These are phyloP conservation scores for Epinephelus fuscoguttatus DNA, from an alignment of 2,113 vertebrate species.

Conservation along the genomic window DNA sequence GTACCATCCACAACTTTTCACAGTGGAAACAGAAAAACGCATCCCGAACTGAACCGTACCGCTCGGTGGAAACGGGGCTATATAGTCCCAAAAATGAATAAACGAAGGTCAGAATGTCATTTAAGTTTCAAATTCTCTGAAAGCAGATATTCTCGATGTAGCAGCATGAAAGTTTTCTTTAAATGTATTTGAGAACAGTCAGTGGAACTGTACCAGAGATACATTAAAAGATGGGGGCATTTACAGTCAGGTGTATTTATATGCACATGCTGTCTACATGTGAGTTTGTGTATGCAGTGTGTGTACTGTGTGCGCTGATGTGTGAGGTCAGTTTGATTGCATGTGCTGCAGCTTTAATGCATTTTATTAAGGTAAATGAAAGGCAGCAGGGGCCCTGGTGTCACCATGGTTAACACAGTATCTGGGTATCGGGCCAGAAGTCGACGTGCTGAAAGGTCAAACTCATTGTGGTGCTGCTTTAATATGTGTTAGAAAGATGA, in stretches of 20 bases:
- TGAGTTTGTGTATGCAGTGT: conserved; percentile 13
- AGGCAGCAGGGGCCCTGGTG: conserved; percentile 28
- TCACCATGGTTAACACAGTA: conserved; percentile 56
- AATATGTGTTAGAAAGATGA: conserved; percentile 36
- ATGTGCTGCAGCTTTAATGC: conserved; percentile 33
- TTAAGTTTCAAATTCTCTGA: not conserved
- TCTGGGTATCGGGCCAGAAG: conserved; percentile 61
- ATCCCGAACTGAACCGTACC: no score
- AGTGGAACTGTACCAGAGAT: not conserved
- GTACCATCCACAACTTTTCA: no score
- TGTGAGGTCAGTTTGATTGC: conserved; percentile 29
- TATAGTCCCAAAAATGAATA: not conserved
- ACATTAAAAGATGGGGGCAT: not conserved
- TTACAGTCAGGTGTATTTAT: not conserved
- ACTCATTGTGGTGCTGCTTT: conserved; percentile 36
- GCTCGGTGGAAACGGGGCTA: no score
- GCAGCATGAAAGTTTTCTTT: not conserved
- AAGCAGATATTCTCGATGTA: not conserved
- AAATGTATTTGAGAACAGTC: not conserved
- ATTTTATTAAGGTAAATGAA: conserved; percentile 50
- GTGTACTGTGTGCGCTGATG: not conserved
- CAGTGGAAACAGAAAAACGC: no score
- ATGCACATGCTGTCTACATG: not conserved
- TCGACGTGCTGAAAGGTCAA: conserved; percentile 67
- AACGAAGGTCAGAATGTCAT: not conserved